Evolutionary conservation across 2,888 invertebrate genomes (phyloP).

Genomic region (Ormyrus rosae): DNA sequence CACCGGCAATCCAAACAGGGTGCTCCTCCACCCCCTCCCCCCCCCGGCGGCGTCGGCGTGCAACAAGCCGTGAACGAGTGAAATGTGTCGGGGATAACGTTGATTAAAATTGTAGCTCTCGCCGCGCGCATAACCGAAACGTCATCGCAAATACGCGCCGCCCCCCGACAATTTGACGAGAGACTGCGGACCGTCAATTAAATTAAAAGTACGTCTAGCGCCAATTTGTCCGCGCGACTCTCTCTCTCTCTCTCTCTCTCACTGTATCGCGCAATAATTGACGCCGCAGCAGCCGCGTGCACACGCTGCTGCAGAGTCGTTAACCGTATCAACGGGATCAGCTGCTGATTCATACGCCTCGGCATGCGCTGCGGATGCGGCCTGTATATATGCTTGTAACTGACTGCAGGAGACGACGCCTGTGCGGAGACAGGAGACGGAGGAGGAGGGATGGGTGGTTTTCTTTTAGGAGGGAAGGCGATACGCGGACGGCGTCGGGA

Average conservation of each 20-base stretch:
- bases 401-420: no score
- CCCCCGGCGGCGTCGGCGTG: no score
- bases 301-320: not conserved
- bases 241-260: not conserved
- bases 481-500: no score
- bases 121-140: not conserved
- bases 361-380: no score
- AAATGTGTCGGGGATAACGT: not conserved
- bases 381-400: no score
- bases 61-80: no score
- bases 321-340: slow-evolving; percentile 40
- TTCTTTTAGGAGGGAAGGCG: not conserved
- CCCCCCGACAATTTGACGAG: slow-evolving; percentile 10
- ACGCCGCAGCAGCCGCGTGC: not conserved
- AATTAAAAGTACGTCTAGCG: slow-evolving; percentile 41
- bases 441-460: not conserved
- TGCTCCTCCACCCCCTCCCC: no score
- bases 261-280: slow-evolving; percentile 37
- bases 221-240: slow-evolving; percentile 13
- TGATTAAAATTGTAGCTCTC: not conserved
- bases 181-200: slow-evolving; percentile 6
- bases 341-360: slow-evolving; percentile 40
- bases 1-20: no score
- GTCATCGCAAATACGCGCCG: not conserved
- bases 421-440: not conserved